Conservation (phyloP, 2,888 invertebrate species). For the Balanococcus diminutus region DNA sequence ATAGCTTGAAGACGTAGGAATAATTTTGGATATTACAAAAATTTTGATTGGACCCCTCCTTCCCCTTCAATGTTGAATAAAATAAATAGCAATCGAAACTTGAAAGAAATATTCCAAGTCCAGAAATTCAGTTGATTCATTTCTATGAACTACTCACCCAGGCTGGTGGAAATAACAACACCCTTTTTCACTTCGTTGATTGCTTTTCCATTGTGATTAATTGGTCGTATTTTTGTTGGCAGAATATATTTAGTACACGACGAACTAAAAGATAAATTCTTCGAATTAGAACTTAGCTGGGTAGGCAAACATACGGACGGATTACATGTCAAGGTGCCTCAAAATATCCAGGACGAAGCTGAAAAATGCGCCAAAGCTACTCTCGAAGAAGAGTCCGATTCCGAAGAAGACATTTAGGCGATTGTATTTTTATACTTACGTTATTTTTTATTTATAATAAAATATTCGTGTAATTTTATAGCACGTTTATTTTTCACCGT, state of each 20-base stretch:
- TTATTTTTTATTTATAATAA: conserved; percentile 32
- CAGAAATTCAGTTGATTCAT: too few relatives aligned
- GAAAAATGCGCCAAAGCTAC: conserved; percentile 88
- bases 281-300: conserved; percentile 94
- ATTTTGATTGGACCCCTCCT: too few relatives aligned
- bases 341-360: conserved; percentile 77
- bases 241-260: conserved; percentile 89
- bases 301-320: conserved; percentile 83
- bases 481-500: not conserved
- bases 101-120: not conserved
- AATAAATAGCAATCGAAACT: too few relatives aligned
- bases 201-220: conserved; percentile 13
- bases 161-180: too few relatives aligned
- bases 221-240: conserved; percentile 56
- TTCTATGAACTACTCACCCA: too few relatives aligned
- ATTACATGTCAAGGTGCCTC: conserved; percentile 80
- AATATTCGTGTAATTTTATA: not conserved
- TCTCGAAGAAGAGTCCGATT: conserved; percentile 82
- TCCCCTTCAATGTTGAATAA: too few relatives aligned
- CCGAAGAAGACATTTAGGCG: conserved; percentile 68
- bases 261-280: conserved; percentile 93
- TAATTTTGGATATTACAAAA: too few relatives aligned
- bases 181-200: too few relatives aligned
- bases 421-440: conserved; percentile 15
- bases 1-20: too few relatives aligned